Conservation (phyloP, 2,888 invertebrate genomes). For the Eristalis arbustorum region DNA sequence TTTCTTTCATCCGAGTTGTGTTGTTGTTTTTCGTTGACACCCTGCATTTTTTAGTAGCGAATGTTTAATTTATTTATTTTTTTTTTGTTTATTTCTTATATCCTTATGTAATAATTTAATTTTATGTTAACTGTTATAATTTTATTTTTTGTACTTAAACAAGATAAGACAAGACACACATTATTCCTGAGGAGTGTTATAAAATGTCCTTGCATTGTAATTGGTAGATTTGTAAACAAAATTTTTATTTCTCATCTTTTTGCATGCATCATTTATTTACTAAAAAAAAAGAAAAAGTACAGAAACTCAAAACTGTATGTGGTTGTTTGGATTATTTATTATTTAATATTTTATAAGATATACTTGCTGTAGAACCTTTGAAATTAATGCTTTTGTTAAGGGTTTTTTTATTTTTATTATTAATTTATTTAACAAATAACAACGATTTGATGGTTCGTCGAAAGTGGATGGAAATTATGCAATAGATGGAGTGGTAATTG, state of each 20-base stretch:
- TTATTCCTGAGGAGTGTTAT: neutral
- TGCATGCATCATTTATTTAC: slow-evolving; percentile 45
- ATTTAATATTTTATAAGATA: neutral
- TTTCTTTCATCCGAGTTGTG: slow-evolving; percentile 13
- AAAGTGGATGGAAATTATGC: neutral
- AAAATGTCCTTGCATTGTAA: slow-evolving; percentile 25
- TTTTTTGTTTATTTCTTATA: neutral
- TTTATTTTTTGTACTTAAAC: slow-evolving; percentile 19
- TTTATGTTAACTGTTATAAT: slow-evolving; percentile 26
- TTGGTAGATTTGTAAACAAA: slow-evolving; percentile 52
- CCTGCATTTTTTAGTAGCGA: slow-evolving; percentile 66
- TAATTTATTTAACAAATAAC: neutral
- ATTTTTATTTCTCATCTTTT: slow-evolving; percentile 6
- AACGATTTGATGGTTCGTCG: neutral
- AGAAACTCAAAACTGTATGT: neutral
- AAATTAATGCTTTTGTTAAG: slow-evolving; percentile 1
- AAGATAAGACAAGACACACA: neutral
- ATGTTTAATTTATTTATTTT: slow-evolving; percentile 42
- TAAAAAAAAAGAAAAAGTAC: slow-evolving; percentile 24
- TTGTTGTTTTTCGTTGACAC: slow-evolving; percentile 43
- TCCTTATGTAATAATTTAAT: slow-evolving; percentile 24
- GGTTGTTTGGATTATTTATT: slow-evolving; percentile 23
- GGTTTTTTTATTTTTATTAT: neutral
- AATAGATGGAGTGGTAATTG: no score
- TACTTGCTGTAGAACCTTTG: neutral